These are phyloP conservation scores for Anolis carolinensis DNA, from an alignment of 2,113 vertebrate species.

Conservation along the genomic window DNA sequence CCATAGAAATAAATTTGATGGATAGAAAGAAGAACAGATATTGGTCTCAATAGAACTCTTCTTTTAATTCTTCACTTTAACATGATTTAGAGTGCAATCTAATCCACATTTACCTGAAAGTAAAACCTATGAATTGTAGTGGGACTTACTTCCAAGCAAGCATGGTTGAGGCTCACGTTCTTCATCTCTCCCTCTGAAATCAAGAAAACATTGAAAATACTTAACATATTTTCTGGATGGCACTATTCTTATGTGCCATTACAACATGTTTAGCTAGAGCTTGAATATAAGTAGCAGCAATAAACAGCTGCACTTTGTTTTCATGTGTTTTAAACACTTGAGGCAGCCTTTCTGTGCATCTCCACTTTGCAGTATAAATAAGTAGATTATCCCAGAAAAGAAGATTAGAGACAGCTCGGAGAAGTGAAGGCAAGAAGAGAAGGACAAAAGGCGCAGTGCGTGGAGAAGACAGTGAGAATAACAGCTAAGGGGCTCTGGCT, in stretches of 20 bases:
- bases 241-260: not conserved
- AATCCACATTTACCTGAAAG: not conserved
- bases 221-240: not conserved
- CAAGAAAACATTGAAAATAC: not conserved
- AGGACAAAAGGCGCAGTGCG: slow-evolving; percentile 24
- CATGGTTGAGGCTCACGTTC: not conserved
- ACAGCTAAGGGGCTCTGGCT: slow-evolving; percentile 40
- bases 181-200: not conserved
- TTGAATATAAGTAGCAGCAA: not conserved
- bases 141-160: not conserved
- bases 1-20: too few species aligned
- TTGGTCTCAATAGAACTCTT: too few species aligned
- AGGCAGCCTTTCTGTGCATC: slow-evolving; percentile 58
- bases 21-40: too few species aligned
- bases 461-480: slow-evolving; percentile 51
- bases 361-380: slow-evolving; percentile 63
- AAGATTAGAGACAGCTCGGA: slow-evolving; percentile 58
- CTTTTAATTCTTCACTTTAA: too few species aligned
- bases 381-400: slow-evolving; percentile 70
- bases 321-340: slow-evolving; percentile 58
- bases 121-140: not conserved
- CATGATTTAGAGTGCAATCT: not conserved
- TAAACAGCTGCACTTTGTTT: slow-evolving; percentile 20
- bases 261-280: not conserved
- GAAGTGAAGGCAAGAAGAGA: slow-evolving; percentile 43